Evolutionary conservation across 2,888 invertebrate species (phyloP).

Genomic region (Archips crataeganus): DNA sequence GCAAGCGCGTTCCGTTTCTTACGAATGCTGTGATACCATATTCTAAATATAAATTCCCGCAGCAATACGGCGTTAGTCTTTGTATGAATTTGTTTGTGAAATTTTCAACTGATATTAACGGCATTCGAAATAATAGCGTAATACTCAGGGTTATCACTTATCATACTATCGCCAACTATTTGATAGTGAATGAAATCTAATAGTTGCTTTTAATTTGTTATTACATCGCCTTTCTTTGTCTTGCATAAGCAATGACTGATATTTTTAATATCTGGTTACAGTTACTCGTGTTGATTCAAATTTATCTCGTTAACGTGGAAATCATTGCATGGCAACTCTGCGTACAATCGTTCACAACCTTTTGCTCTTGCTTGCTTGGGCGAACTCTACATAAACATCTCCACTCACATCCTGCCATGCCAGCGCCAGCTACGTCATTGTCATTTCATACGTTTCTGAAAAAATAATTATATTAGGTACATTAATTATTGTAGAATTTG

Average conservation of each 20-base stretch:
- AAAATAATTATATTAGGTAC: slow-evolving; percentile 10
- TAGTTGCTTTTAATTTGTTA: slow-evolving; percentile 13
- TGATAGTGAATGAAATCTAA: slow-evolving; percentile 25
- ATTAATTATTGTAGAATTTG: background rate
- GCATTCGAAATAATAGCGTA: background rate
- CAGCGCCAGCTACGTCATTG: slow-evolving; percentile 31
- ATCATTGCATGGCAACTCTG: slow-evolving; percentile 58
- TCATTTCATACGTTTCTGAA: slow-evolving; percentile 27
- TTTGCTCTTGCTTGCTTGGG: slow-evolving; percentile 63
- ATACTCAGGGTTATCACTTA: slow-evolving; percentile 8
- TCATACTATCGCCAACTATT: slow-evolving; percentile 4
- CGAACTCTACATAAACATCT: slow-evolving; percentile 62
- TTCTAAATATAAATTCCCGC: slow-evolving; percentile 41
- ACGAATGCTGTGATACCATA: slow-evolving; percentile 72
- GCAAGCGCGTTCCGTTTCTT: slow-evolving; percentile 79
- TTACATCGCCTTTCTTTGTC: slow-evolving; percentile 13
- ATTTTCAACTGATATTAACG: background rate
- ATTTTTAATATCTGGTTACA: background rate
- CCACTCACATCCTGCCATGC: slow-evolving; percentile 31
- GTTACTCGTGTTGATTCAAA: background rate
- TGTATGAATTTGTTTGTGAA: background rate
- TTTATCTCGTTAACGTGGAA: slow-evolving; percentile 48
- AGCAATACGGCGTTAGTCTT: background rate
- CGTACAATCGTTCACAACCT: slow-evolving; percentile 61
- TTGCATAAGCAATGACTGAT: slow-evolving; percentile 2